A percentile compares a stretch with the other conserved stretches of the same genome.
phyloP scores from a whole-genome alignment of 2,113 vertebrate species.

The Cyanistes caeruleus region DNA sequence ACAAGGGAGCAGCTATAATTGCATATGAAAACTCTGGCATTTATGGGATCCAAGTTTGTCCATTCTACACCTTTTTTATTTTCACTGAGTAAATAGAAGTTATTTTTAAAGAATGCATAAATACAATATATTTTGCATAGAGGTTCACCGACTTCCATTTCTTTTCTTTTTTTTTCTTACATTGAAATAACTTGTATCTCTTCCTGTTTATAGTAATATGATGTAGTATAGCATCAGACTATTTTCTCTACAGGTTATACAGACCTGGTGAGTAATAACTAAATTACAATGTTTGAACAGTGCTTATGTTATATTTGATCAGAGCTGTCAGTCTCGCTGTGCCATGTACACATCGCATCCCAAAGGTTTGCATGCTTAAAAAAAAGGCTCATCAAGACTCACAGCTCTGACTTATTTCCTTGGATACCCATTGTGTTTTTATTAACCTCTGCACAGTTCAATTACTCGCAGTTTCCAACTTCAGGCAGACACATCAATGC shows the following conservation, averaged over 20 bases:
- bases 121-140: not conserved
- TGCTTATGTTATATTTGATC: constrained; percentile 2
- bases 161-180: not conserved
- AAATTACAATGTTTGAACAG: not conserved
- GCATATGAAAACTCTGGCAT: not conserved
- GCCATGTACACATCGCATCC: not conserved
- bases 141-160: not conserved
- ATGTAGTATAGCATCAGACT: not conserved
- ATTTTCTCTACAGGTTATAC: not conserved
- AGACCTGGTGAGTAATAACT: not conserved
- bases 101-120: not conserved
- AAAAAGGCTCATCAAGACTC: not conserved
- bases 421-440: not conserved
- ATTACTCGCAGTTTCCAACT: not conserved
- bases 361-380: not conserved
- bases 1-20: not conserved
- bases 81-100: not conserved
- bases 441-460: not conserved
- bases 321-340: not conserved
- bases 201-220: not conserved
- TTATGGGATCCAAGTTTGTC: not conserved
- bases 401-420: not conserved
- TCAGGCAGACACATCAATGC: not conserved
- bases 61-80: not conserved
- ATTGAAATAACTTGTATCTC: not conserved